These are phyloP conservation scores for Blennius ocellaris DNA, from an alignment of 2,113 vertebrate genomes.

Conservation along the genomic window DNA sequence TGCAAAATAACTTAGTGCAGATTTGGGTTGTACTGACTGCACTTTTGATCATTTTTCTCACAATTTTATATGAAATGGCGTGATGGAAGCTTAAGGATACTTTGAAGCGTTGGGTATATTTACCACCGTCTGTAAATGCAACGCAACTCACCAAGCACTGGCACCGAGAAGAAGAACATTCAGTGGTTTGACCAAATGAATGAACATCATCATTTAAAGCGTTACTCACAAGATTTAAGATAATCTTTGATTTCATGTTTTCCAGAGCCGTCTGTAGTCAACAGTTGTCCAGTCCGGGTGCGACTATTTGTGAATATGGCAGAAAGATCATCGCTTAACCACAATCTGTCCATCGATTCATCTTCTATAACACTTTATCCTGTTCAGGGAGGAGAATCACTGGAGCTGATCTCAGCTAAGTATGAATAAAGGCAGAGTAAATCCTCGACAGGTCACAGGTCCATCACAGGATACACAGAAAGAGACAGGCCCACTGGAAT, in stretches of 20 bases:
- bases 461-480: no score
- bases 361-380: no score
- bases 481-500: no score
- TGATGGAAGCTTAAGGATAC: not conserved
- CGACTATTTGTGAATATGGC: not conserved
- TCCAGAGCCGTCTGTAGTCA: constrained; percentile 5
- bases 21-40: not conserved
- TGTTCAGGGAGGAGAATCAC: no score
- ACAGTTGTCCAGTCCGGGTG: not conserved
- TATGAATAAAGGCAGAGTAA: no score
- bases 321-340: not conserved
- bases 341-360: not conserved
- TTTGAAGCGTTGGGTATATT: not conserved
- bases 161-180: constrained; percentile 24
- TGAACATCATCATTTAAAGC: constrained; percentile 32
- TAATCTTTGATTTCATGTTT: constrained; percentile 29
- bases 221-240: constrained; percentile 32
- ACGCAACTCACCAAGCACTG: constrained; percentile 22
- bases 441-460: no score
- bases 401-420: no score
- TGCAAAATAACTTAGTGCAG: not conserved
- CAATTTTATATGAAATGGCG: not conserved
- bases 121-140: constrained; percentile 29
- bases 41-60: not conserved
- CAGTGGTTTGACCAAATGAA: constrained; percentile 46